A percentile compares a stretch with the other conserved stretches of the same genome.
phyloP scores from a whole-genome alignment of 2,888 invertebrate species.

The Agrotis ipsilon region DNA sequence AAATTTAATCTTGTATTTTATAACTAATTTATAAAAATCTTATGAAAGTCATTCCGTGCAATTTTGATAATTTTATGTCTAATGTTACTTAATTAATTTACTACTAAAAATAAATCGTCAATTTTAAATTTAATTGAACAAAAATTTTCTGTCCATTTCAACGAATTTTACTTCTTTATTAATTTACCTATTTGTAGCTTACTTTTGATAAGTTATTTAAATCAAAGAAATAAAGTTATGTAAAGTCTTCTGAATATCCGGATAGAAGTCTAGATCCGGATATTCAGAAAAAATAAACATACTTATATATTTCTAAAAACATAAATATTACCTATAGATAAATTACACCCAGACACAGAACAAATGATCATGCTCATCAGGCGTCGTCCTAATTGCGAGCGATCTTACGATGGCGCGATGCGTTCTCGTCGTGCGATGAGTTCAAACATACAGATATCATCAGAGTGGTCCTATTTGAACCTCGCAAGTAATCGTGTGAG shows the following conservation, averaged over 20 bases:
- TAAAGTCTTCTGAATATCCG: neutral
- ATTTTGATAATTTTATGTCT: conserved; percentile 15
- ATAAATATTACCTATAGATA: no score
- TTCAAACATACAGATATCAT: no score
- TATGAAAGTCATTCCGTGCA: conserved; percentile 43
- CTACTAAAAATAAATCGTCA: neutral
- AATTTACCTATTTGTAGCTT: neutral
- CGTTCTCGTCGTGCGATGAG: no score
- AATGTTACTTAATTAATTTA: conserved; percentile 21
- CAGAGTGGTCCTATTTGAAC: no score
- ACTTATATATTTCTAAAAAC: no score
- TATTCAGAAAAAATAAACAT: no score
- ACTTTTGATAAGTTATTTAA: neutral
- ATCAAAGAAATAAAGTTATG: neutral
- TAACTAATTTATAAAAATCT: conserved; percentile 22
- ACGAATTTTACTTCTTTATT: conserved; percentile 12
- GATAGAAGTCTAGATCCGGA: neutral
- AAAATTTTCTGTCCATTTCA: conserved; percentile 20
- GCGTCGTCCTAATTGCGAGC: no score
- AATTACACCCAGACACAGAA: no score
- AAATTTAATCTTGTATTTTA: neutral
- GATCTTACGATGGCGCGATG: no score
- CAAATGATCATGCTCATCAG: no score
- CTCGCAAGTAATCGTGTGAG: no score
- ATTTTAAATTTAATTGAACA: neutral